A percentile compares a stretch with the other conserved stretches of the same genome.
These are phyloP conservation scores for Gorsachius goisagi DNA, from an alignment of 2,113 vertebrate genomes.

Conservation along the genomic window DNA sequence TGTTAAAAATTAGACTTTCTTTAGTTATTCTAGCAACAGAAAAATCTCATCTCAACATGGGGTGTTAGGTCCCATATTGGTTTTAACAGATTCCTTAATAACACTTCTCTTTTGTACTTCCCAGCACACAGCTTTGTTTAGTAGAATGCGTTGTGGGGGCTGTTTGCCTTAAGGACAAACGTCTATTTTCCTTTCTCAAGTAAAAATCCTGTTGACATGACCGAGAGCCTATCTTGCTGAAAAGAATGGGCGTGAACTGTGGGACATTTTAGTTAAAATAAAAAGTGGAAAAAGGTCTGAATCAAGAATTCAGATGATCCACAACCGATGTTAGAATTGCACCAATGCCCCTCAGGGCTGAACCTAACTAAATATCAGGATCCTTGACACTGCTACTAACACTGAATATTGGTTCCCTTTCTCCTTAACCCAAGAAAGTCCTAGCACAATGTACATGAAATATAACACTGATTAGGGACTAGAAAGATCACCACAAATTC, in stretches of 20 bases:
- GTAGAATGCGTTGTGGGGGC: neutral
- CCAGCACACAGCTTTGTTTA: conserved; percentile 49
- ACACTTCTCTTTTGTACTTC: conserved; percentile 56
- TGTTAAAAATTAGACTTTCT: conserved; percentile 70
- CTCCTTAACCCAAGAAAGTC: conserved; percentile 1
- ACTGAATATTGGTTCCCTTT: neutral
- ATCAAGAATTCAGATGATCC: conserved; percentile 34
- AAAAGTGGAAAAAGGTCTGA: conserved; percentile 27
- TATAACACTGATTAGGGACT: conserved; percentile 23
- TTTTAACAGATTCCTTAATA: conserved; percentile 58
- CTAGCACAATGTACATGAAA: neutral
- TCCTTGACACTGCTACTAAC: neutral
- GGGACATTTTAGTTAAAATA: neutral
- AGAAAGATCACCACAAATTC: conserved; percentile 53
- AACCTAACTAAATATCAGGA: conserved; percentile 1
- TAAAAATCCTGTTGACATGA: neutral
- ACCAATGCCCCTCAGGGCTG: neutral
- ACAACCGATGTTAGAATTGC: neutral
- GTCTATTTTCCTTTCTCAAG: neutral
- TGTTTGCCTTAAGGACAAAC: neutral
- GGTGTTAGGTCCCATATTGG: conserved; percentile 13
- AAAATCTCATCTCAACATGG: conserved; percentile 59
- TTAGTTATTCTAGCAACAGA: conserved; percentile 9
- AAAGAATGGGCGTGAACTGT: neutral
- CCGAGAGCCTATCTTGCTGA: neutral